Evolutionary conservation across 2,888 invertebrate genomes (phyloP).

Genomic region (Linnaemya tessellans): DNA sequence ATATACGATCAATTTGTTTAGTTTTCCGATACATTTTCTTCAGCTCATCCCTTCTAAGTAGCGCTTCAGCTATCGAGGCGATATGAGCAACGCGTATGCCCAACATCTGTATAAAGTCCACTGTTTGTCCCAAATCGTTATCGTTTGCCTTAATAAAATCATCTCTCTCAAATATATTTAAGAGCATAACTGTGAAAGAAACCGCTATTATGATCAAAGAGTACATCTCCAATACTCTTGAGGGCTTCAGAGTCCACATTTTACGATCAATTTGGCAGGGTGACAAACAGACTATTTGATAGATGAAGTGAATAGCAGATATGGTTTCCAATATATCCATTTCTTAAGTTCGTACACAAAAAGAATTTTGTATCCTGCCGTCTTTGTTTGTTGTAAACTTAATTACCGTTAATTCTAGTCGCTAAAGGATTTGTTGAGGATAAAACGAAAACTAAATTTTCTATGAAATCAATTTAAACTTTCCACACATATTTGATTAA

Average conservation of each 20-base stretch:
- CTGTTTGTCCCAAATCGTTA: constrained; percentile 76
- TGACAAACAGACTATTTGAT: constrained; percentile 76
- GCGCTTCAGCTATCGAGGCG: constrained; percentile 77
- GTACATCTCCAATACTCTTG: constrained; percentile 76
- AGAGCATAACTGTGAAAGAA: constrained; percentile 73
- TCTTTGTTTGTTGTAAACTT: background rate
- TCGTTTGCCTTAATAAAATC: constrained; percentile 50
- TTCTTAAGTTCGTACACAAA: background rate
- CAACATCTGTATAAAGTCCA: constrained; percentile 80
- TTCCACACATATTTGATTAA: background rate
- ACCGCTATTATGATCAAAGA: constrained; percentile 68
- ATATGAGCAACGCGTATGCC: constrained; percentile 79
- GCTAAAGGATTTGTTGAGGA: constrained; percentile 7
- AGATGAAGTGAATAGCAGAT: constrained; percentile 72
- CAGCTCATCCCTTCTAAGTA: constrained; percentile 75
- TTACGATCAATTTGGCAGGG: constrained; percentile 74
- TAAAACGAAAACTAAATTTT: constrained; percentile 12
- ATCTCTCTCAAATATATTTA: constrained; percentile 74
- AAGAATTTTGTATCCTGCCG: background rate
- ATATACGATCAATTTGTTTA: constrained; percentile 78
- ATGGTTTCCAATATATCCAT: constrained; percentile 78
- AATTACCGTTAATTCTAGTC: constrained; percentile 10
- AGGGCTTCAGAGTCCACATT: constrained; percentile 70
- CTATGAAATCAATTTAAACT: background rate
- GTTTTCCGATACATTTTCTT: constrained; percentile 75